phyloP scores from a whole-genome alignment of 2,113 vertebrate species.

The Blennius ocellaris region DNA sequence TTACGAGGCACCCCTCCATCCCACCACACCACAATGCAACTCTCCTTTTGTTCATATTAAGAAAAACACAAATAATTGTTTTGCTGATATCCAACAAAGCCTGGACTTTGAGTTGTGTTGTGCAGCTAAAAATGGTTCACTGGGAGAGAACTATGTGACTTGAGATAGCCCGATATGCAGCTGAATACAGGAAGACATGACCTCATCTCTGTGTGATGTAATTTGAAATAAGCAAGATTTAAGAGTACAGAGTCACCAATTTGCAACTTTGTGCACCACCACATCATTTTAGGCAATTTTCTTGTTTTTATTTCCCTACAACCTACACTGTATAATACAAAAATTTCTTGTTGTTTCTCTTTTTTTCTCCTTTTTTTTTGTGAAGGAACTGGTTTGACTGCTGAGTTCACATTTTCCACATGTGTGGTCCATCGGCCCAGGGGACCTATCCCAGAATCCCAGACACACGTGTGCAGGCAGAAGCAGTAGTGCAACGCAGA shows the following conservation, averaged over 20 bases:
- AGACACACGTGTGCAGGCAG: conserved; percentile 83
- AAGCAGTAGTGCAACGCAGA: conserved; percentile 80
- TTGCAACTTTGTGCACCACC: not conserved
- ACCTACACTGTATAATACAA: conserved; percentile 33
- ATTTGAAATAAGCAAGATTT: conserved; percentile 40
- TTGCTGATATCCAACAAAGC: conserved; percentile 30
- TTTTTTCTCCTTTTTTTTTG: conserved; percentile 37
- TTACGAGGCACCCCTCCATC: too few relatives aligned
- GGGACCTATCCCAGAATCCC: conserved; percentile 82
- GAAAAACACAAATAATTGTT: conserved; percentile 20
- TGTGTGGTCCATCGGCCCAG: conserved; percentile 84
- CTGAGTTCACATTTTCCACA: conserved; percentile 81
- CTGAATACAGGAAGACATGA: conserved; percentile 66
- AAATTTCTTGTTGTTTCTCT: conserved; percentile 13
- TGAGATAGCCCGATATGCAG: conserved; percentile 54
- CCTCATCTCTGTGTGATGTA: conserved; percentile 63
- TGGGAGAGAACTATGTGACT: conserved; percentile 49
- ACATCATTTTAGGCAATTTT: too few relatives aligned
- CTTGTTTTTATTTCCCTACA: too few relatives aligned
- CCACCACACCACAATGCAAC: conserved; percentile 10
- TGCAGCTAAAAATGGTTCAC: conserved; percentile 34
- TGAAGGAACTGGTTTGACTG: conserved; percentile 49
- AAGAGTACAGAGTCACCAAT: conserved; percentile 1
- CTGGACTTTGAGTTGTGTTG: conserved; percentile 35
- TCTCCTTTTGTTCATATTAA: too few relatives aligned